Evolutionary conservation across 2,113 vertebrate species (phyloP), one percentile per base, ranked within the genome.

Genomic region (Ornithorhynchus anatinus): DNA sequence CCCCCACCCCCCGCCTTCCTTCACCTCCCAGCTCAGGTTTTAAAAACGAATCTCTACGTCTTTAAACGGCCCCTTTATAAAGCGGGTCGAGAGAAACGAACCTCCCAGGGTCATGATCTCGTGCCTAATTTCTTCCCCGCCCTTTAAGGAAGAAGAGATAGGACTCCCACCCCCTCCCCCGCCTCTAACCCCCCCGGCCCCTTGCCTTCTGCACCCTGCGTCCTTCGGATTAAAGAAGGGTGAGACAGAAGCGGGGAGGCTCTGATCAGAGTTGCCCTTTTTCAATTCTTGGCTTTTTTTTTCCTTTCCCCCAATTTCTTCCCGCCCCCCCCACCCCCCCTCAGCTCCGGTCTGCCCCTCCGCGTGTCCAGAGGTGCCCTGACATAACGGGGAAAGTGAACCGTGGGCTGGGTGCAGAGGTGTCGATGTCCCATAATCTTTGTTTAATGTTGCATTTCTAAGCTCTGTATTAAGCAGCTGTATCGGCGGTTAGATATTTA

Each of bases 381-480:
- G 83, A 84, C 85, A 78, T 52, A n/a, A n/a, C n/a, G n/a, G 19
- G 57, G 59, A 31, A 59, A 53, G 59, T 2, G 43, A 6, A 6
- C 50, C 51, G 72, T 82, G 77, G 81, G 77, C 60, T 54, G 54
- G 63, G 68, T 72, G 77, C 87, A 80, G 69, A 59, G 37, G 57
- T 48, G 84, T 83, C 76, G 77, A 82, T 86, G 81, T 81, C 84
- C 86, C 89, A 84, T 92, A 91, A 92, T 93, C 92, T 92, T 92
- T 91, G 92, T 92, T 94, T 93, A 93, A 92, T 90, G 91, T 92
- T 90, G 91, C 91, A 91, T 92, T 92, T 91, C 92, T 91, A 91
- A 91, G 91, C 91, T 91, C 88, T 77, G 84, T 85, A 91, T 94
- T 92, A 92, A 92, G 90, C 88, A 87, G 89, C 86, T 84, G 89